Evolutionary conservation across 2,113 vertebrate genomes (phyloP), one percentile per base, ranked within the genome.

Genomic region (Sylvilagus bachmani): DNA sequence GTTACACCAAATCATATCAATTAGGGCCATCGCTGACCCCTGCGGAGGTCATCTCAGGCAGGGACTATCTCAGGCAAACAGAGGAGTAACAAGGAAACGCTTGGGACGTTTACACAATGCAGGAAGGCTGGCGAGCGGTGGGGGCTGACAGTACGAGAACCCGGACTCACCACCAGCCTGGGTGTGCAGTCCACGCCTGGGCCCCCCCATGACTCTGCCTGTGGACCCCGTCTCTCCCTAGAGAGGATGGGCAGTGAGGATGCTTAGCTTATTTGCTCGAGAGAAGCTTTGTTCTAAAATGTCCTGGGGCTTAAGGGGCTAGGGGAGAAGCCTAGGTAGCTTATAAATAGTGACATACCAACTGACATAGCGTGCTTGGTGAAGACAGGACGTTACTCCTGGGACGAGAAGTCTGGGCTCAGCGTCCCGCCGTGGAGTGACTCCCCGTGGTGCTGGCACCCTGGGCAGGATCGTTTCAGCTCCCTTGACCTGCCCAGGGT

Each of bases 121-220:
- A 49, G 27, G 38, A 67, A 53, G 61, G 27, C 61, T 7, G 12
- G 67, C n/a, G 51, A 25, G 51, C 5, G 5, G 61, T 51, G 86
- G 16, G 5, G 38, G 51, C 6, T 21, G 5, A 29, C 36, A 12
- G 24, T 2, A 0, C n/a, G 5, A 29, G 36, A 36, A 11, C 64
- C 49, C 61, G 66, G 24, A 7, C 79, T 36, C 5, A 1, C 3
- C n/a, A 62, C 66, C 33, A 70, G 33, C 38, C 12, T 25, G 36
- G 25, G 24, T 0, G 0, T 2, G 21, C 2, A 85, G 27, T 10
- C 82, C 71, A 6, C 81, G 2, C 0, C 1, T 44, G 44, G 13
- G 21, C 51, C 29, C 1, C 2, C 44, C 44, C 44, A 44, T 6
- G 44, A 44, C 44, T 44, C 44, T 10, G 14, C 62, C 75, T 58